Conservation (phyloP, 2,113 vertebrate genomes). For the Nettapus auritus region DNA sequence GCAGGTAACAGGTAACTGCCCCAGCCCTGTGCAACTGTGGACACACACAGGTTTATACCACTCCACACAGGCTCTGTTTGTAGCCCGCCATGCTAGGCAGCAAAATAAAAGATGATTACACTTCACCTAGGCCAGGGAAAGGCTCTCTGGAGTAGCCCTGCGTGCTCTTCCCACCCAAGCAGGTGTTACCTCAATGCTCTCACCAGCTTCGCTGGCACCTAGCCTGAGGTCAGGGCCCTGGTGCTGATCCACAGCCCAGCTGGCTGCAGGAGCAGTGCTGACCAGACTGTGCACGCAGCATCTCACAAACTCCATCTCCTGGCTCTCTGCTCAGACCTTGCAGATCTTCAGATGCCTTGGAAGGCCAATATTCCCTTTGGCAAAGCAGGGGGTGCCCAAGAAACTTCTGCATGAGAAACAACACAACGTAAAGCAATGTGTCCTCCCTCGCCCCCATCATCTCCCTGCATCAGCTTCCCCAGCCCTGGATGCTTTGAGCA, state of each 20-base stretch:
- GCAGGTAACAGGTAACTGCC: background rate
- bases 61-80: rapidly evolving
- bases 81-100: background rate
- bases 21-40: rapidly evolving
- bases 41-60: background rate
- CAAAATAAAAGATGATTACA: background rate
- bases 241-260: background rate
- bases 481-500: background rate
- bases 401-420: background rate
- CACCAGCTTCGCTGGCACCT: background rate
- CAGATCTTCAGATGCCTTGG: background rate
- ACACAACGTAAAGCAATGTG: background rate
- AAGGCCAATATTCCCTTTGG: background rate
- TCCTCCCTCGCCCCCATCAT: background rate
- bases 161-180: background rate
- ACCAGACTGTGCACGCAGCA: rapidly evolving
- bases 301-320: background rate
- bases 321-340: background rate
- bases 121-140: background rate
- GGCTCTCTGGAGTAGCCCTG: background rate
- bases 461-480: background rate
- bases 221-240: background rate
- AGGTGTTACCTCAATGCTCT: background rate
- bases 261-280: background rate
- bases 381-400: background rate